phyloP scores from a whole-genome alignment of 1,140 invertebrate genomes.

The Magallana gigas region DNA sequence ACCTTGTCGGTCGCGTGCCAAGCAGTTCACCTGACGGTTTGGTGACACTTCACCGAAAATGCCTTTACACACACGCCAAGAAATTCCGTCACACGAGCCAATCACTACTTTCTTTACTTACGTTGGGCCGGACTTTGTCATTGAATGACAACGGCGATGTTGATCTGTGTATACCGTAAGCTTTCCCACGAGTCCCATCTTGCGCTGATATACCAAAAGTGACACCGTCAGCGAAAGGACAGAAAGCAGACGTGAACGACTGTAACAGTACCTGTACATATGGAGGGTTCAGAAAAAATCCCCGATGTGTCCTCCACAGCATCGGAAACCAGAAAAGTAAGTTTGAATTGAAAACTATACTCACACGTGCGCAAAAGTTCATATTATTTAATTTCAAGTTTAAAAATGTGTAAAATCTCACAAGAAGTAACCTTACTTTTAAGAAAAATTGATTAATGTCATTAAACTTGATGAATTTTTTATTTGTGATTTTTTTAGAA shows the following conservation, averaged over 20 bases:
- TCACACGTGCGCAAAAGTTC: no score
- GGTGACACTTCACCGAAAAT: slow-evolving; percentile 43
- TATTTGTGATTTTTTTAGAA: slow-evolving; percentile 82
- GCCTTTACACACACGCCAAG: slow-evolving; percentile 10
- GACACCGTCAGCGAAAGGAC: slow-evolving; percentile 36
- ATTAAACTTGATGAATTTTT: not conserved
- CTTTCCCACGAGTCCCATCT: slow-evolving; percentile 38
- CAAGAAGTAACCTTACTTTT: no score
- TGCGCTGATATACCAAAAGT: slow-evolving; percentile 13
- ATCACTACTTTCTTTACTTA: slow-evolving; percentile 12
- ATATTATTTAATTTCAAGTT: no score
- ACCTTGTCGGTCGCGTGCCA: slow-evolving; percentile 54
- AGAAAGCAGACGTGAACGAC: not conserved
- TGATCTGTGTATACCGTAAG: not conserved
- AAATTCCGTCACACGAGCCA: slow-evolving; percentile 29
- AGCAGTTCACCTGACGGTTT: slow-evolving; percentile 20
- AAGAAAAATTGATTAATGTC: no score
- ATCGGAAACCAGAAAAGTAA: slow-evolving; percentile 57
- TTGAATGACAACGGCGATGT: slow-evolving; percentile 23
- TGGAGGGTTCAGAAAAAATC: slow-evolving; percentile 6
- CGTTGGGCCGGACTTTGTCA: not conserved
- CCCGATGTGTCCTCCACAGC: slow-evolving; percentile 57
- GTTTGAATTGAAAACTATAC: slow-evolving; percentile 12
- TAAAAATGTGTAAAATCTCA: no score
- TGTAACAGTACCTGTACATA: not conserved